Conservation (phyloP, 1,140 invertebrate genomes). For the Scaptomyza graminum region DNA sequence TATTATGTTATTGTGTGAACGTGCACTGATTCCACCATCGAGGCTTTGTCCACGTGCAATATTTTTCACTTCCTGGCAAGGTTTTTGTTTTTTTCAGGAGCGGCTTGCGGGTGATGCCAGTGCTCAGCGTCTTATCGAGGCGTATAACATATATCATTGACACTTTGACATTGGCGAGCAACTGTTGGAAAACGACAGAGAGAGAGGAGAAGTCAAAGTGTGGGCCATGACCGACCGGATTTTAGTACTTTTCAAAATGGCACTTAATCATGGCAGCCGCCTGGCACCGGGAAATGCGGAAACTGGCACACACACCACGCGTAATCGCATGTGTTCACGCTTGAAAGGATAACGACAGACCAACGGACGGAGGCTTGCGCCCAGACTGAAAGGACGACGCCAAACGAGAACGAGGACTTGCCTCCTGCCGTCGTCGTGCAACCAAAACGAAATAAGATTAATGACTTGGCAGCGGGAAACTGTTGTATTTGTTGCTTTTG, state of each 20-base stretch:
- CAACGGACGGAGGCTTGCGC: conserved; percentile 50
- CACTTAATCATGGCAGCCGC: conserved; percentile 83
- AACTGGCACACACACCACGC: conserved; percentile 78
- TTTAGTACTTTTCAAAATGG: conserved; percentile 84
- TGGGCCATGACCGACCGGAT: conserved; percentile 78
- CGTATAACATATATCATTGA: conserved; percentile 83
- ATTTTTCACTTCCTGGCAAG: conserved; percentile 52
- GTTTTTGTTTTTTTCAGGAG: neutral
- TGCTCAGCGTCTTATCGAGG: conserved; percentile 71
- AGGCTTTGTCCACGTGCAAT: conserved; percentile 73
- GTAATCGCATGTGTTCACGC: conserved; percentile 83
- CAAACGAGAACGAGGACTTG: conserved; percentile 15
- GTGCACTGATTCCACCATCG: conserved; percentile 68
- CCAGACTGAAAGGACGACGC: conserved; percentile 21
- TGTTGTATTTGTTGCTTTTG: conserved; percentile 14
- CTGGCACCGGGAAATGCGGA: conserved; percentile 81
- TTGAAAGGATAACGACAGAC: conserved; percentile 78
- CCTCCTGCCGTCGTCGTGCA: conserved; percentile 35
- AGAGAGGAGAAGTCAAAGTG: conserved; percentile 21
- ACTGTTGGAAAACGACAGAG: neutral
- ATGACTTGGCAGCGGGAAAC: conserved; percentile 76
- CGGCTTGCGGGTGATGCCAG: neutral
- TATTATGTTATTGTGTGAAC: conserved; percentile 82
- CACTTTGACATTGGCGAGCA: conserved; percentile 76
- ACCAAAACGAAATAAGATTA: conserved; percentile 80